Evolutionary conservation across 2,888 invertebrate genomes (phyloP).

Genomic region (Ramazzottius varieornatus): DNA sequence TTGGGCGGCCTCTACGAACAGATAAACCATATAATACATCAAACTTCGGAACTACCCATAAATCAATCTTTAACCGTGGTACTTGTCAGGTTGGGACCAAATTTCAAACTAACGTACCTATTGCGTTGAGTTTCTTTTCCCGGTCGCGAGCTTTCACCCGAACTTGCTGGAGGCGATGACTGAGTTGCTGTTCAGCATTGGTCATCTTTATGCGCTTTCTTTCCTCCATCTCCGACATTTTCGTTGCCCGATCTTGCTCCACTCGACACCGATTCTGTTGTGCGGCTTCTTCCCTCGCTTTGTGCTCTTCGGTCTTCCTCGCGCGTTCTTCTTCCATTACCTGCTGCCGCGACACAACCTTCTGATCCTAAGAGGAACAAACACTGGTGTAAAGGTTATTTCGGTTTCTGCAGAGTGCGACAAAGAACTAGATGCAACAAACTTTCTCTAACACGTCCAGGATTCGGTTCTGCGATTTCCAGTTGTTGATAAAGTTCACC

Average conservation of each 20-base stretch:
- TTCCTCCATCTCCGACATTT: not conserved
- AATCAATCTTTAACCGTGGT: too few species aligned
- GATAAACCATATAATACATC: too few species aligned
- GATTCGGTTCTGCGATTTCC: not conserved
- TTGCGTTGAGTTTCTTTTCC: not conserved
- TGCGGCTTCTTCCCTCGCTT: not conserved
- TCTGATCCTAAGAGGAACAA: not conserved
- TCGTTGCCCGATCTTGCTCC: not conserved
- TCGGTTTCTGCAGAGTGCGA: not conserved
- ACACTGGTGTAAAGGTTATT: not conserved
- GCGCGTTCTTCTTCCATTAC: not conserved
- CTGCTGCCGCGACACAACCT: not conserved
- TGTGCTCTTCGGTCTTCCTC: not conserved
- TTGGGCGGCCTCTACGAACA: not conserved
- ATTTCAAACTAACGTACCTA: too few species aligned
- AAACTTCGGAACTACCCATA: too few species aligned
- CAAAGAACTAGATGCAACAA: not conserved
- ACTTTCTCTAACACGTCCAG: not conserved
- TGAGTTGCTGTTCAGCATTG: not conserved
- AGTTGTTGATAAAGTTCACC: not conserved
- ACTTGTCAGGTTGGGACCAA: too few species aligned
- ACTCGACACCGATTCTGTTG: not conserved
- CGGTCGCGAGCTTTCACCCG: constrained; percentile 1
- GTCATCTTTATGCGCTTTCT: not conserved
- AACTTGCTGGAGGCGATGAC: not conserved